Base-by-base conservation (phyloP, 2,797 vertebrate genomes). In the Chanos chanos region DNA sequence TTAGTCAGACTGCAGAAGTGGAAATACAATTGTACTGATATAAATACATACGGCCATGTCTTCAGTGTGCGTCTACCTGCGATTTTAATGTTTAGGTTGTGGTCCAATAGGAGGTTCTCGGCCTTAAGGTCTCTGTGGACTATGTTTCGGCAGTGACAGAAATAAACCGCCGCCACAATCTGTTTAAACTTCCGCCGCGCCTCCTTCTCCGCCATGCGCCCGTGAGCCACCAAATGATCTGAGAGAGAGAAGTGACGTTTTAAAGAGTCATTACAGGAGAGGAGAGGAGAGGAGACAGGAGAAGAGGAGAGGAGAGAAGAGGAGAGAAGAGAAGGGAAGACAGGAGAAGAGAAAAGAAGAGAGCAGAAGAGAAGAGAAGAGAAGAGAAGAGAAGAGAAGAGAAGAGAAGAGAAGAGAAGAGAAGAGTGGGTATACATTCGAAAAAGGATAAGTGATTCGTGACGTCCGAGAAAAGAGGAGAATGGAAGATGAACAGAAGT, bases 1-100 rank as follows among this genome's bases (percentile, higher is more conserved):
- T 4, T 5, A 39, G 12, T 39, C 2, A 44, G 1, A 57, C 10
- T 13, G 25, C 12, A 27, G 27, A 40, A 3, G 4, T 25, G 50
- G 15, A 27, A 22, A 50, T 37, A 33, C 22, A 33, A 21, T 19
- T 22, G 22, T 19, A 41, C 24, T 28, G 10, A 28, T 43, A 24
- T 2, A 51, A 61, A 65, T 58, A 57, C 45, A 74, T 77, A 61
- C 10, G 87, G 77, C n/a, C 24, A 21, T 3, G 15, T 3, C 7
- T 4, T 24, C 16, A 7, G 81, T 72, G 7, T 22, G n/a, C n/a
- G n/a, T n/a, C n/a, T n/a, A 92, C 92, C 96, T 93, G 96, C 96
- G 51, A 99, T 99, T 89, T 99, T 99, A 84, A 99, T 99, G 86
- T 99, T 98, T 36, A 99, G 94, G 78, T 98, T 99, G 66, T 95